These are phyloP conservation scores for Silurus lanzhouensis DNA, from an alignment of 2,797 vertebrate species.

Conservation along the genomic window DNA sequence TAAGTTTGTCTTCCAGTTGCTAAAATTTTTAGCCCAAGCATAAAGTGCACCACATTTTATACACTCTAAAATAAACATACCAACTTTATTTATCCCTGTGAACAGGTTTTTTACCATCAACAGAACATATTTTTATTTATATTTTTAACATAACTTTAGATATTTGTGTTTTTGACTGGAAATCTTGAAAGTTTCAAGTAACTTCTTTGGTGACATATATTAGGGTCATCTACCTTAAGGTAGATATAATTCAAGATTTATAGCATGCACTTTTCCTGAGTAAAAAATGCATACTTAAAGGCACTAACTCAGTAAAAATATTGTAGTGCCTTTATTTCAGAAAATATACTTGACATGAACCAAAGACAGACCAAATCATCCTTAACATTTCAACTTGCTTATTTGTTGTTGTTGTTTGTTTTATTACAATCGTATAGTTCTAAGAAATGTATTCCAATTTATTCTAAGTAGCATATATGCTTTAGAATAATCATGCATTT, in stretches of 20 bases:
- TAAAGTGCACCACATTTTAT: not conserved
- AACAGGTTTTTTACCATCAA: not conserved
- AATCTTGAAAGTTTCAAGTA: not conserved
- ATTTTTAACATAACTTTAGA: not conserved
- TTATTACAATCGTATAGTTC: not conserved
- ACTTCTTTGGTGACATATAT: not conserved
- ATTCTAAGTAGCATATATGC: not conserved
- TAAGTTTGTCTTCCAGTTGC: conserved; percentile 64
- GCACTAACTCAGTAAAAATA: not conserved
- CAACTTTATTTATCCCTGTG: not conserved
- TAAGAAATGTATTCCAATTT: too few relatives aligned
- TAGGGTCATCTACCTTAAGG: not conserved
- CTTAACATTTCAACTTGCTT: not conserved
- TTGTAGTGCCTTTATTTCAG: not conserved
- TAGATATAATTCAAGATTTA: not conserved
- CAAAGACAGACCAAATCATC: not conserved
- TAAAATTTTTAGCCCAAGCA: not conserved
- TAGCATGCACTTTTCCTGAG: not conserved
- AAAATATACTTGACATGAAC: not conserved
- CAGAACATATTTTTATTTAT: not conserved
- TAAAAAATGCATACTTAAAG: not conserved
- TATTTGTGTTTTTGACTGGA: not conserved
- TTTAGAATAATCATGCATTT: not conserved
- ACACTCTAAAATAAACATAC: not conserved
- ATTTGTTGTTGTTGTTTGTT: not conserved